Conservation (phyloP, 2,888 invertebrate species). For the Apeira syringaria region DNA sequence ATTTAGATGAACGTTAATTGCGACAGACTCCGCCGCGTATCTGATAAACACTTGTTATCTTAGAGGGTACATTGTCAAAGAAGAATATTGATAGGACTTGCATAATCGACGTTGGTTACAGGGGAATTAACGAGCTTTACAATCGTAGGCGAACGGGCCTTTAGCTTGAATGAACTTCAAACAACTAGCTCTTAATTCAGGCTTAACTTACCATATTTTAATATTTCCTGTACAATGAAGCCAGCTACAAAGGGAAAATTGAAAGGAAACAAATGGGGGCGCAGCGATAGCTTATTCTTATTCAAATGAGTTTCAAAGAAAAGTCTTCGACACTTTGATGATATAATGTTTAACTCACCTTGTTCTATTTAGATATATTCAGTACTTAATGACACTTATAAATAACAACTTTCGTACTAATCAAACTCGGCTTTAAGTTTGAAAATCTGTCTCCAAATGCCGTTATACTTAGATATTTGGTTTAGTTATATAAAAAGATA, state of each 20-base stretch:
- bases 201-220: conserved; percentile 72
- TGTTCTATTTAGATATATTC: conserved; percentile 30
- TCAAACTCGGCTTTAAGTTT: too few relatives aligned
- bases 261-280: conserved; percentile 70
- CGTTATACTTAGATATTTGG: too few relatives aligned
- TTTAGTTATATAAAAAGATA: too few relatives aligned
- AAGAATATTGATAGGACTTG: conserved; percentile 18
- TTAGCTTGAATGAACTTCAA: conserved; percentile 32
- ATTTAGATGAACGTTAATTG: conserved; percentile 33
- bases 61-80: conserved; percentile 27
- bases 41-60: conserved; percentile 29
- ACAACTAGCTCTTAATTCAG: conserved; percentile 54
- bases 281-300: conserved; percentile 62
- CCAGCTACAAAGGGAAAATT: conserved; percentile 65
- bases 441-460: too few relatives aligned
- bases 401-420: too few relatives aligned
- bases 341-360: conserved; percentile 48
- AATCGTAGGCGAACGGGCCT: conserved; percentile 26
- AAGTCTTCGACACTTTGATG: conserved; percentile 70
- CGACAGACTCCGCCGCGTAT: conserved; percentile 27
- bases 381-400: too few relatives aligned
- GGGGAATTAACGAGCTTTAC: conserved; percentile 33
- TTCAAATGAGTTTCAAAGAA: conserved; percentile 72
- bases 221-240: conserved; percentile 62
- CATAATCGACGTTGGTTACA: conserved; percentile 15